Evolutionary conservation across 2,113 vertebrate species (phyloP).

Genomic region (Gorsachius goisagi): DNA sequence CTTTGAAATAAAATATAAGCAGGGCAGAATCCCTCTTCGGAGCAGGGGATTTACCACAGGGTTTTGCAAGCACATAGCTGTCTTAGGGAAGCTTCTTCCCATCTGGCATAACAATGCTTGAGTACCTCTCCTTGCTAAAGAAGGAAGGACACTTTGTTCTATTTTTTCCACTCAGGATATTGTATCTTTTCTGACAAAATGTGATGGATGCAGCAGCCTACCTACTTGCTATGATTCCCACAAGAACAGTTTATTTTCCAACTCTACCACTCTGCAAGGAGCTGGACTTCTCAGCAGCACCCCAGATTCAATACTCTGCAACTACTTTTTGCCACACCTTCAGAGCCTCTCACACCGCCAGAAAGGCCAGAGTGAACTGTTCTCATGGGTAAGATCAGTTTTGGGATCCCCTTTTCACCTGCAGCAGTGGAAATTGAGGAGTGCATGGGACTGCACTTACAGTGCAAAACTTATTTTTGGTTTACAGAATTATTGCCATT

Average conservation of each 20-base stretch:
- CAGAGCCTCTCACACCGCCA: neutral
- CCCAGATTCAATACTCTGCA: neutral
- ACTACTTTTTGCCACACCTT: fast-evolving
- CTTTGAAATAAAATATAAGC: neutral
- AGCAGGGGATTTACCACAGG: neutral
- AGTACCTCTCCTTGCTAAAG: neutral
- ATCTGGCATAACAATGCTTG: slow-evolving; percentile 1
- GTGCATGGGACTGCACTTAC: neutral
- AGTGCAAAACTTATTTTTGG: neutral
- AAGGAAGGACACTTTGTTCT: neutral
- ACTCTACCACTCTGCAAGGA: neutral
- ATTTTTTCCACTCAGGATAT: neutral
- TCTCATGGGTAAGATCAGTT: neutral
- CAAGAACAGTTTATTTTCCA: neutral
- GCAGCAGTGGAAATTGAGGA: neutral
- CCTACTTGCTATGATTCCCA: neutral
- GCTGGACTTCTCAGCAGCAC: neutral
- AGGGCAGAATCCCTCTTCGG: neutral
- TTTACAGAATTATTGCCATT: neutral
- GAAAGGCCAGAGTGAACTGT: neutral
- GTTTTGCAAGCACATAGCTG: neutral
- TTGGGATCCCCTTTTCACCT: neutral
- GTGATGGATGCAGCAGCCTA: neutral
- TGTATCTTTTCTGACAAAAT: neutral
- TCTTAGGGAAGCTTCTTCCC: neutral